phyloP scores from a whole-genome alignment of 2,888 invertebrate species.

The Volucella inflata region DNA sequence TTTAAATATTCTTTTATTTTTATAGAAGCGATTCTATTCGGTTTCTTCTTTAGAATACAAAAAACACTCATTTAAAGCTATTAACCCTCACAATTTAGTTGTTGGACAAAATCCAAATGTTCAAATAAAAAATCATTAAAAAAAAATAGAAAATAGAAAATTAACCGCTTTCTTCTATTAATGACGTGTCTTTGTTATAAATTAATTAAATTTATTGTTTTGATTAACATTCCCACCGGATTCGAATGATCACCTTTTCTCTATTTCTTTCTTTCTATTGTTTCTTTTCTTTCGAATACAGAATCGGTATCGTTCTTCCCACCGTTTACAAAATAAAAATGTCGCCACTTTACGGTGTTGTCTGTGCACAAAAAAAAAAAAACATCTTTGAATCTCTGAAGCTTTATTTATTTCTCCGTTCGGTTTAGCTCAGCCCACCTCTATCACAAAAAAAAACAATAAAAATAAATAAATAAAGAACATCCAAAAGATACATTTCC shows the following conservation, averaged over 20 bases:
- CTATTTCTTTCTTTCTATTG: no score
- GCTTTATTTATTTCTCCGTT: conserved; percentile 25
- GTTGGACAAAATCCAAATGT: conserved; percentile 42
- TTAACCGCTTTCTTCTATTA: conserved; percentile 1
- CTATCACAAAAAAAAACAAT: conserved; percentile 36
- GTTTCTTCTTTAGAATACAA: neutral
- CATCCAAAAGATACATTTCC: conserved; percentile 39
- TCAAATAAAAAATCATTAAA: conserved; percentile 15
- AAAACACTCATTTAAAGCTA: conserved; percentile 24
- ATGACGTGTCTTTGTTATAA: conserved; percentile 50
- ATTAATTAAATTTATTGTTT: conserved; percentile 67
- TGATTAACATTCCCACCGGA: conserved; percentile 52
- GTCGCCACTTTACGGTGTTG: conserved; percentile 57
- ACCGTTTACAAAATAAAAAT: conserved; percentile 52
- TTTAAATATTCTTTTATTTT: no score
- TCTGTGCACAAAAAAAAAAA: conserved; percentile 34
- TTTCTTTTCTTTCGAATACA: conserved; percentile 14
- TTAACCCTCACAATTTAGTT: conserved; percentile 56
- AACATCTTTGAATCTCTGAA: conserved; percentile 22
- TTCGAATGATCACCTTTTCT: conserved; percentile 34
- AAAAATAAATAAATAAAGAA: conserved; percentile 11
- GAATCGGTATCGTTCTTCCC: conserved; percentile 49
- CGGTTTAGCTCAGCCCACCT: conserved; percentile 57
- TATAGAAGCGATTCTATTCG: no score
- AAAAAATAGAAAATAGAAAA: conserved; percentile 7